phyloP scores from a whole-genome alignment of 2,888 invertebrate genomes.

The Holacanthella duospinosa region DNA sequence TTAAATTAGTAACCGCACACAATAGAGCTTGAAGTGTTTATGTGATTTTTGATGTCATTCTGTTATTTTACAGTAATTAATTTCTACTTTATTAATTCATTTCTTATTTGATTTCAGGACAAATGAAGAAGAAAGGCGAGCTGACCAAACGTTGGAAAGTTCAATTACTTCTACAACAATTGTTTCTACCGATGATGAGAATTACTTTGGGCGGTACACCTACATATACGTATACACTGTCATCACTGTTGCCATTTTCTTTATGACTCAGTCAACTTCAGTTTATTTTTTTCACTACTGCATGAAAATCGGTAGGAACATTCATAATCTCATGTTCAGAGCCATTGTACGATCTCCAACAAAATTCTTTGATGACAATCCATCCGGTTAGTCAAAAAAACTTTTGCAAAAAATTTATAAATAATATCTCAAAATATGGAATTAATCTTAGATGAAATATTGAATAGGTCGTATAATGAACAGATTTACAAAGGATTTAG shows the following conservation, averaged over 20 bases:
- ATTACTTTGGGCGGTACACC: conserved; percentile 33
- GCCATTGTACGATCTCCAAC: conserved; percentile 44
- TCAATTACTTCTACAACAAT: neutral
- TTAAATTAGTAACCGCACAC: too few relatives aligned
- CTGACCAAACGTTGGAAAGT: neutral
- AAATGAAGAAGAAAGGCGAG: neutral
- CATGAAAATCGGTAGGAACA: conserved; percentile 42
- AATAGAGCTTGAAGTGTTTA: too few relatives aligned
- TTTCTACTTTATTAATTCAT: too few relatives aligned
- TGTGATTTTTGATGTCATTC: too few relatives aligned
- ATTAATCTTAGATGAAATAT: neutral
- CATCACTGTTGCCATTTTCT: conserved; percentile 36
- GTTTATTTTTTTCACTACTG: conserved; percentile 40
- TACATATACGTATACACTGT: conserved; percentile 41
- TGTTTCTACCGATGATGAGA: conserved; percentile 10
- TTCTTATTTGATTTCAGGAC: neutral
- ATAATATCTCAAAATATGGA: neutral
- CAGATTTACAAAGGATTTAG: conserved; percentile 75
- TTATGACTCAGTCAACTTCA: neutral
- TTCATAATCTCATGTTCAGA: conserved; percentile 46
- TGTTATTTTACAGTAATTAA: too few relatives aligned
- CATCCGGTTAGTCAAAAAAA: conserved; percentile 34
- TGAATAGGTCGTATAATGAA: conserved; percentile 62
- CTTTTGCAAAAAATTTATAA: too few relatives aligned
- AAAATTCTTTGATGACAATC: conserved; percentile 36